These are phyloP conservation scores for Ictidomys tridecemlineatus DNA, from an alignment of 2,113 vertebrate species.

Conservation along the genomic window DNA sequence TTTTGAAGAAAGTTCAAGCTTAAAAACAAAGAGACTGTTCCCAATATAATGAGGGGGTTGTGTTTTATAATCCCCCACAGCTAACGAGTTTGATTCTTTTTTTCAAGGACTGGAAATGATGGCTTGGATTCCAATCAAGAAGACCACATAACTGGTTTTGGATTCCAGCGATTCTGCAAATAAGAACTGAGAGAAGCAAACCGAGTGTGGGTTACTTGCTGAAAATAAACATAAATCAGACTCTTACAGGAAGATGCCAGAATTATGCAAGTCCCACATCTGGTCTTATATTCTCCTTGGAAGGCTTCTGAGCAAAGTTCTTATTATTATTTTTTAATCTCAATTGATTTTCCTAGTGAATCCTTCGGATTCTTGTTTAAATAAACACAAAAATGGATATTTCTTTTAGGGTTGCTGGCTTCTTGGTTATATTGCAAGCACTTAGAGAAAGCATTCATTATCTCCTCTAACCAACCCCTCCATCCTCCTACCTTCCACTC, in stretches of 20 bases:
- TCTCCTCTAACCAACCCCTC: background rate
- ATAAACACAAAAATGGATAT: conserved; percentile 52
- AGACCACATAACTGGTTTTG: conserved; percentile 14
- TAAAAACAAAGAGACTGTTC: conserved; percentile 12
- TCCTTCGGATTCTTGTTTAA: conserved; percentile 16
- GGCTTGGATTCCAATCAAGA: conserved; percentile 46
- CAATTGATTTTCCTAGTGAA: conserved; percentile 36
- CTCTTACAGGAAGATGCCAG: background rate
- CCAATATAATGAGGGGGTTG: background rate
- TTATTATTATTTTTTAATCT: background rate
- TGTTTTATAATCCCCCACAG: background rate
- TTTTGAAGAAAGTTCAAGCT: conserved; percentile 31
- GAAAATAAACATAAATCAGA: conserved; percentile 71
- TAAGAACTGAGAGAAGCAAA: conserved; percentile 55
- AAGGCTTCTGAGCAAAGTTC: conserved; percentile 23
- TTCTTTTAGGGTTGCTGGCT: conserved; percentile 37
- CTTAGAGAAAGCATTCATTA: background rate
- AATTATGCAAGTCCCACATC: conserved; percentile 55
- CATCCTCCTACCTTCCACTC: background rate
- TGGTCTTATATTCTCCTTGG: conserved; percentile 54
- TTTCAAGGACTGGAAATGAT: conserved; percentile 3
- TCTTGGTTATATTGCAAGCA: background rate
- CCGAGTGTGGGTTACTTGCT: conserved; percentile 49
- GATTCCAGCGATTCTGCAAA: conserved; percentile 53
- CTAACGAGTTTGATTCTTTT: background rate